Percentiles rank a stretch among this genome's conserved stretches.
These are phyloP conservation scores for Sorex maritimensis DNA, from an alignment of 2,797 vertebrate genomes.

Conservation along the genomic window DNA sequence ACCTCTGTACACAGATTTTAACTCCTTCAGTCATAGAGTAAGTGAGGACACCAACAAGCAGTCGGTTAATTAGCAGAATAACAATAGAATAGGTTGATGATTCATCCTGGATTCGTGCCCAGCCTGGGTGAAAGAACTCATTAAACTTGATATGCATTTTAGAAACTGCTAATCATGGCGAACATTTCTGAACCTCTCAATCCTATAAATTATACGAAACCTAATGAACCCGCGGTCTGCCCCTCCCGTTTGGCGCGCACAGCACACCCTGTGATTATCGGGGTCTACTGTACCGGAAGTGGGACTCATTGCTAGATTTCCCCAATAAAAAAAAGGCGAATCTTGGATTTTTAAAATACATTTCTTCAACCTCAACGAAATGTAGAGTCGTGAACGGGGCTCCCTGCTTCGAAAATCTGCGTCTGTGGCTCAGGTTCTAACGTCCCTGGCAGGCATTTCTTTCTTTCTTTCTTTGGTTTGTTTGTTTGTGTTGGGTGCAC, in stretches of 20 bases:
- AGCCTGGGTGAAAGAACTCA: slow-evolving; percentile 67
- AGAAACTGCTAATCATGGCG: slow-evolving; percentile 72
- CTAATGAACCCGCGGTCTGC: slow-evolving; percentile 51
- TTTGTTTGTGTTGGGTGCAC: too few relatives aligned
- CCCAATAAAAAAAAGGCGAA: slow-evolving; percentile 13
- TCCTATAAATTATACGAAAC: slow-evolving; percentile 56
- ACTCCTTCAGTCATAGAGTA: slow-evolving; percentile 61
- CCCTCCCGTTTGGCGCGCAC: neutral
- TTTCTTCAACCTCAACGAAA: too few relatives aligned
- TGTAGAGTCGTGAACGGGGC: neutral
- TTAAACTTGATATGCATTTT: slow-evolving; percentile 74
- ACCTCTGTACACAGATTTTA: slow-evolving; percentile 15
- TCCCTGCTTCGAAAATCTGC: neutral
- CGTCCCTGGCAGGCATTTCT: too few relatives aligned
- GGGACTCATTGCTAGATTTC: neutral
- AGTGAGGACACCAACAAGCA: slow-evolving; percentile 69
- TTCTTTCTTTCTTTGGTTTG: too few relatives aligned
- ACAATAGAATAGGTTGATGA: slow-evolving; percentile 79
- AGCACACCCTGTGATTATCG: neutral
- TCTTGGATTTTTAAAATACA: too few relatives aligned
- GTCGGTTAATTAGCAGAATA: slow-evolving; percentile 76
- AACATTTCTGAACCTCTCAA: slow-evolving; percentile 66
- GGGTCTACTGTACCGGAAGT: neutral
- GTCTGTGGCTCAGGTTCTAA: too few relatives aligned
- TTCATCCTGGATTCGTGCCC: slow-evolving; percentile 73